Evolutionary conservation across 35 echinoderm and acorn worm species (phyloP), one percentile per base, ranked within the genome.

Genomic region (Amphiura filiformis): DNA sequence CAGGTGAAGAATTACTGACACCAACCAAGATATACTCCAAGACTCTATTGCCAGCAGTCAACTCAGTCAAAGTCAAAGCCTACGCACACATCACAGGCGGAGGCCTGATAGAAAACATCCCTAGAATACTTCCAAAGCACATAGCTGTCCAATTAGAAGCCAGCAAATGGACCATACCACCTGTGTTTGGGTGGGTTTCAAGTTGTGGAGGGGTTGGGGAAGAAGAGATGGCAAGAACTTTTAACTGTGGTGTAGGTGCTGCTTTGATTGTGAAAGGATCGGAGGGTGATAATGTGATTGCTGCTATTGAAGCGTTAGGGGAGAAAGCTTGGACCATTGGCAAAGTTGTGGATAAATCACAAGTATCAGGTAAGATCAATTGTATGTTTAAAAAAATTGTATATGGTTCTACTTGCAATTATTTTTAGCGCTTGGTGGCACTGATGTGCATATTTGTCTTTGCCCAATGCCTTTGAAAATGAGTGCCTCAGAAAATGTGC

Each of bases 61-160:
- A 88, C 31, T 80, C 82, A 34, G 88, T 86, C 22, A 90, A 88
- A 30, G 90, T 95, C 44, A 99, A 99, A 91, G 96, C 96, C 22
- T 99, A 92, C 81, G 93, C 96, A 13, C 96, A 99, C 90, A 99
- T 99, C 83, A 99, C 96, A 20, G 96, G 96, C 12, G 96, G 96
- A n/a, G 93, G 96, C 1, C 90, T 99, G 0, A 5, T 90, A 20
- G 96, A 99, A 79, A 99, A 99, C 83, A 95, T 99, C 77, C 96
- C 96, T 40, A 78, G 96, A 47, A 88, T 95, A 80, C 75, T 99
- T 30, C 96, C 96, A 18, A 34, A 84, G 32, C 32, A 81, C 87
- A 37, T 92, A 42, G 90, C 76, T 78, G 96, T 94, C 81, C 84
- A 92, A 44, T 81, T 99, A 30, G 84, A 99, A 77, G 87, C 96